Conservation (phyloP, 2,113 vertebrate species). For the Rana temporaria region DNA sequence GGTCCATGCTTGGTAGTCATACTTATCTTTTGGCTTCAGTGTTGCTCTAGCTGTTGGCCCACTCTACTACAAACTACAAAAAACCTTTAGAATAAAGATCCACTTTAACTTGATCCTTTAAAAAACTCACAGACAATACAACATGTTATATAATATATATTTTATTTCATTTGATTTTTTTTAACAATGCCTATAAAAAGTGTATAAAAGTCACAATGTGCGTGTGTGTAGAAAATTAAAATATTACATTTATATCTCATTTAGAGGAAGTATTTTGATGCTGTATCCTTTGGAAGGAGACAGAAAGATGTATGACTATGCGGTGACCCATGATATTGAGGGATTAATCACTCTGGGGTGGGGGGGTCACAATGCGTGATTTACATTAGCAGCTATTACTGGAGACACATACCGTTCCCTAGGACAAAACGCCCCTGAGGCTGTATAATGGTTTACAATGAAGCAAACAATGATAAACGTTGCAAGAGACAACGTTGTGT, state of each 20-base stretch:
- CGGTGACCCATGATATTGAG: background rate
- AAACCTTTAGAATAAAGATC: too few relatives aligned
- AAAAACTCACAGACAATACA: background rate
- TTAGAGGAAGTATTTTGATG: constrained; percentile 1
- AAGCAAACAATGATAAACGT: background rate
- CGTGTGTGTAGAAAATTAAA: constrained; percentile 40
- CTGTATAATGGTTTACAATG: background rate
- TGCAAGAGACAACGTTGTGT: background rate
- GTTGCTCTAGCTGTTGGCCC: too few relatives aligned
- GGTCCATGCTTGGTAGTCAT: too few relatives aligned
- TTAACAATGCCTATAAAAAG: constrained; percentile 49
- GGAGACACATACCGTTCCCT: constrained; percentile 34
- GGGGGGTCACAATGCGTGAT: constrained; percentile 3
- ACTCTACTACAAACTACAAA: too few relatives aligned
- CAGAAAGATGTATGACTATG: background rate
- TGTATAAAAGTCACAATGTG: constrained; percentile 47
- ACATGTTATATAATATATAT: constrained; percentile 39
- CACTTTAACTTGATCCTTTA: too few relatives aligned
- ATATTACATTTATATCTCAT: background rate
- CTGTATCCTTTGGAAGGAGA: background rate
- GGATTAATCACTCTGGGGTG: background rate
- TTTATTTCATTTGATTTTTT: constrained; percentile 37
- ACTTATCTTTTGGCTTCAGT: too few relatives aligned
- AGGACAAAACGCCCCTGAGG: constrained; percentile 19
- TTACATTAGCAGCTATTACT: constrained; percentile 42